Evolutionary conservation across 1,140 invertebrate species (phyloP), one percentile per base, ranked within the genome.

Genomic region (Parasteatoda tepidariorum): DNA sequence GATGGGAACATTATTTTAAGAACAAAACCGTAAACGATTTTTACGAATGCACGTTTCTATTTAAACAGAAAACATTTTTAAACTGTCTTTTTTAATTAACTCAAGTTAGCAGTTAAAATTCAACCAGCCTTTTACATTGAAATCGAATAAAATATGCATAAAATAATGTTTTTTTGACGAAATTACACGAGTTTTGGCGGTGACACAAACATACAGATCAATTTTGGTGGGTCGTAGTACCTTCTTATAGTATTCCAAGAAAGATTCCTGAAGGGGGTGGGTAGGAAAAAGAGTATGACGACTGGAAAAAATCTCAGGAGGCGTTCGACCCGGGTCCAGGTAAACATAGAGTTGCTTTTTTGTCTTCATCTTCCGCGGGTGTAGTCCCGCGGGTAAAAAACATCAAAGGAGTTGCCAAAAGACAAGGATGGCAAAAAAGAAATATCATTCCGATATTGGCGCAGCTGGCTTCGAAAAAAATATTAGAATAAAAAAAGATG

Each of bases 381-480:
- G n/a, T 24, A 48, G 33, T 82, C 78, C 67, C 78, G 24, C 30
- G 78, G 78, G 78, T 82, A 82, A 33, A 55, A 82, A 79, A 71
- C 78, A 82, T 82, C 78, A 82, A 82, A 82, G 78, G 57, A 70
- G 67, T 61, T 71, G 67, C 66, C 54, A 71, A 81, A 70, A 70
- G 78, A 81, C 64, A 81, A 70, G 78, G 66, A 61, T 67, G 66
- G 22, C 22, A 70, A 48, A 41, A 70, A 70, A 70, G 48, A 82
- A 71, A 82, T 59, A 68, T 59, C 57, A 54, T 68, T 70, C 78
- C 66, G 64, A 48, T 68, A 82, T 82, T 82, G 67, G 78, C 78
- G 78, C 78, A 82, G 78, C 78, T 82, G 78, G 66, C 33, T n/a
- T 30, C 30, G 62, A 79, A 67, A 70, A 82, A 82, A 82, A 82